These are phyloP conservation scores for Festucalex cinctus DNA, from an alignment of 2,113 vertebrate genomes.

Conservation along the genomic window DNA sequence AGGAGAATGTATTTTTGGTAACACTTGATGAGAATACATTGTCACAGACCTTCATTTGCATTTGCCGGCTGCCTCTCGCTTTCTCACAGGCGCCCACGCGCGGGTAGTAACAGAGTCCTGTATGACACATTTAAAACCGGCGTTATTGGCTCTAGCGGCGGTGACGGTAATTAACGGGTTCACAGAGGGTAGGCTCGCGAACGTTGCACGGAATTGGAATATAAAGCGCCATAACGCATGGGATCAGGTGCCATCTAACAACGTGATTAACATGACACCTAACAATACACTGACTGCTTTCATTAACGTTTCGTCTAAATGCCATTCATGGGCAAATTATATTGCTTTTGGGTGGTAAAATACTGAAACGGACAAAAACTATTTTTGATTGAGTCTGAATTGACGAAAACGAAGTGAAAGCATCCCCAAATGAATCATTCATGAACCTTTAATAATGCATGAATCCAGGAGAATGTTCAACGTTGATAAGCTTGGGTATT, in stretches of 20 bases:
- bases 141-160: slow-evolving; percentile 8
- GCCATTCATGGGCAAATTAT: slow-evolving; percentile 37
- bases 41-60: slow-evolving; percentile 26
- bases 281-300: slow-evolving; percentile 18
- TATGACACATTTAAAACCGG: slow-evolving; percentile 21
- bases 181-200: slow-evolving; percentile 5
- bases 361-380: neutral
- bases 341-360: slow-evolving; percentile 18
- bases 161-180: slow-evolving; percentile 21
- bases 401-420: slow-evolving; percentile 9
- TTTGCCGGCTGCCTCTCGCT: slow-evolving; percentile 4
- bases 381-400: slow-evolving; percentile 2
- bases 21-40: slow-evolving; percentile 29
- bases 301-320: slow-evolving; percentile 40
- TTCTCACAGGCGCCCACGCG: neutral
- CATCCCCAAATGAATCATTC: neutral
- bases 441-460: neutral
- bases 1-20: slow-evolving; percentile 50
- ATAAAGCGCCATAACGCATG: slow-evolving; percentile 25
- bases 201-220: slow-evolving; percentile 2
- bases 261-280: slow-evolving; percentile 17
- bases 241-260: slow-evolving; percentile 21
- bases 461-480: neutral
- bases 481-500: neutral
- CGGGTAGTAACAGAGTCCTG: slow-evolving; percentile 11